These are phyloP conservation scores for Phrynocephalus versicolor DNA, from an alignment of 2,113 vertebrate species.

Conservation along the genomic window DNA sequence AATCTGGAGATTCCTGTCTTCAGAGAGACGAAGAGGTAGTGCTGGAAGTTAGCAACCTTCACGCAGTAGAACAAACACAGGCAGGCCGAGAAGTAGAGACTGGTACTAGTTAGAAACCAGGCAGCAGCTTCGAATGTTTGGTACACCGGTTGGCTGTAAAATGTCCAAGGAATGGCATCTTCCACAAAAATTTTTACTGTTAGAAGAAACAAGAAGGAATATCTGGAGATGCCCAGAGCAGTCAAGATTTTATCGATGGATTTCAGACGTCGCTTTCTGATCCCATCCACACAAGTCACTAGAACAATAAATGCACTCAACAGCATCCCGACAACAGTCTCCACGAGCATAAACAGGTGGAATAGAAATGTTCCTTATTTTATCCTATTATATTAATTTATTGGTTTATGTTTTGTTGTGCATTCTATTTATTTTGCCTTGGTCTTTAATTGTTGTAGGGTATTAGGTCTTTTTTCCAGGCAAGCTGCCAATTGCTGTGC, in stretches of 20 bases:
- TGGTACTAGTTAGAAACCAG: not conserved
- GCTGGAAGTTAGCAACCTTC: slow-evolving; percentile 50
- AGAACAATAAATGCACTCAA: not conserved
- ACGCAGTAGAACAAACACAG: slow-evolving; percentile 39
- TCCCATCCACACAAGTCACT: not conserved
- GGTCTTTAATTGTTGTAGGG: no score
- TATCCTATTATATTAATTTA: no score
- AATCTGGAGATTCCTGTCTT: slow-evolving; percentile 47
- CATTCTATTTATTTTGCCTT: no score
- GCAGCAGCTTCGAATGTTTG: not conserved
- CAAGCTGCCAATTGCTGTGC: no score
- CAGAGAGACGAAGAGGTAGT: slow-evolving; percentile 18
- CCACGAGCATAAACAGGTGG: not conserved
- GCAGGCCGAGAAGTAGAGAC: slow-evolving; percentile 19
- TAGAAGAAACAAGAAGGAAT: accelerated
- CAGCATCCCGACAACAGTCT: not conserved
- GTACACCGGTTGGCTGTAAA: accelerated
- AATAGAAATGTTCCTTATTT: no score
- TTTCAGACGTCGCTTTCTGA: slow-evolving; percentile 20
- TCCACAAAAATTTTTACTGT: accelerated
- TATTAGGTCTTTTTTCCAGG: no score
- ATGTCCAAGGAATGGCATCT: accelerated
- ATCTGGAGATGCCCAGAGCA: slow-evolving; percentile 17
- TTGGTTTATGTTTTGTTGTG: no score
- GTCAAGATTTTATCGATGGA: slow-evolving; percentile 50